phyloP scores from a whole-genome alignment of 2,888 invertebrate species.

The Ochropleura leucogaster region DNA sequence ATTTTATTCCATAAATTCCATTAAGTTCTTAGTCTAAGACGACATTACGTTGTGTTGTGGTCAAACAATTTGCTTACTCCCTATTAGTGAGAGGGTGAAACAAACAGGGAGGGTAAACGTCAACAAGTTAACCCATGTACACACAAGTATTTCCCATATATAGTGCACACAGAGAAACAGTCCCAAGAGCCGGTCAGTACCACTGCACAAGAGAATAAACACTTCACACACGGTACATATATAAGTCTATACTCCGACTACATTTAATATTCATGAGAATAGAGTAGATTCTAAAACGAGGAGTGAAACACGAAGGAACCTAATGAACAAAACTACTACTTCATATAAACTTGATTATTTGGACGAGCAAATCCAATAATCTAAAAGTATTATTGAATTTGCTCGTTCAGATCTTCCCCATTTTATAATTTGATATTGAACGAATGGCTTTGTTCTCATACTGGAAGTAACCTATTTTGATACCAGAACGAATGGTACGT shows the following conservation, averaged over 20 bases:
- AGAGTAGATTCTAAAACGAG: conserved; percentile 18
- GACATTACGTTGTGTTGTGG: conserved; percentile 10
- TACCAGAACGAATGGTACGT: conserved; percentile 55
- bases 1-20: background rate
- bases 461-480: conserved; percentile 59
- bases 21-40: background rate
- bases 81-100: conserved; percentile 29
- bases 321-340: conserved; percentile 43
- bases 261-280: conserved; percentile 10
- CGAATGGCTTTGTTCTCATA: conserved; percentile 63
- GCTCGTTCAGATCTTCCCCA: conserved; percentile 35
- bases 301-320: conserved; percentile 19
- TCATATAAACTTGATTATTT: conserved; percentile 59
- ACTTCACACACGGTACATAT: background rate
- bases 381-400: conserved; percentile 52
- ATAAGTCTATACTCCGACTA: conserved; percentile 20
- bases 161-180: conserved; percentile 9
- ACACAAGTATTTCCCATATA: background rate
- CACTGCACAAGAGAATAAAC: conserved; percentile 24
- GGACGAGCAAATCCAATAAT: conserved; percentile 48
- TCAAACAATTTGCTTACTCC: conserved; percentile 41
- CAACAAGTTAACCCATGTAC: conserved; percentile 40
- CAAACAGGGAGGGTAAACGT: conserved; percentile 36
- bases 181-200: conserved; percentile 27
- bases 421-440: conserved; percentile 61